These are phyloP conservation scores for Engraulis encrasicolus DNA, from an alignment of 2,113 vertebrate species.

Conservation along the genomic window DNA sequence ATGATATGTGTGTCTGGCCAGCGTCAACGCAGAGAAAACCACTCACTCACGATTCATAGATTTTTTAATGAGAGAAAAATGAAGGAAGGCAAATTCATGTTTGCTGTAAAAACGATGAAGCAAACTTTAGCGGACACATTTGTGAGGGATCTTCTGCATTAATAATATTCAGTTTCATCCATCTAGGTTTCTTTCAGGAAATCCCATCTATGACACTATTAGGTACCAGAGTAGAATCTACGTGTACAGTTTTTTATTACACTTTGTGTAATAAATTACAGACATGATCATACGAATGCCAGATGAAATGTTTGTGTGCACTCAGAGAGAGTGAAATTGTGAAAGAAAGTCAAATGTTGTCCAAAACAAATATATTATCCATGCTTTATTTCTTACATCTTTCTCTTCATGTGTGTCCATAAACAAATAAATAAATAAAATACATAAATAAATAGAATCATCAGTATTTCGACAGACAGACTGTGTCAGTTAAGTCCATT, in stretches of 20 bases:
- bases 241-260: no score
- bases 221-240: no score
- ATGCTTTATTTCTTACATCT: constrained; percentile 87
- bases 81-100: neutral
- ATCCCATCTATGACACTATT: no score
- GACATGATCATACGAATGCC: neutral
- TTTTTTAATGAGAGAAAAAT: neutral
- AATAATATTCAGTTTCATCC: no score
- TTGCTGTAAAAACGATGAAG: neutral
- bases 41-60: neutral
- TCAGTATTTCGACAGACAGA: constrained; percentile 67
- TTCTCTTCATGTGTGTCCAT: constrained; percentile 43
- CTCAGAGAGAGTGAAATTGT: no score
- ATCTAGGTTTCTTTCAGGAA: no score
- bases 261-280: neutral
- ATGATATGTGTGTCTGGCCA: neutral
- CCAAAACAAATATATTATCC: constrained; percentile 64
- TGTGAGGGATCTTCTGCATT: neutral
- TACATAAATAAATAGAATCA: constrained; percentile 71
- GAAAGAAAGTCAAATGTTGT: constrained; percentile 49
- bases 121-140: neutral
- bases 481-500: constrained; percentile 74
- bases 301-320: constrained; percentile 29
- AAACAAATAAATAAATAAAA: constrained; percentile 63
- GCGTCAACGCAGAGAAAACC: neutral